Evolutionary conservation across 2,113 vertebrate species (phyloP).

Genomic region (Anarhynchus alexandrinus): DNA sequence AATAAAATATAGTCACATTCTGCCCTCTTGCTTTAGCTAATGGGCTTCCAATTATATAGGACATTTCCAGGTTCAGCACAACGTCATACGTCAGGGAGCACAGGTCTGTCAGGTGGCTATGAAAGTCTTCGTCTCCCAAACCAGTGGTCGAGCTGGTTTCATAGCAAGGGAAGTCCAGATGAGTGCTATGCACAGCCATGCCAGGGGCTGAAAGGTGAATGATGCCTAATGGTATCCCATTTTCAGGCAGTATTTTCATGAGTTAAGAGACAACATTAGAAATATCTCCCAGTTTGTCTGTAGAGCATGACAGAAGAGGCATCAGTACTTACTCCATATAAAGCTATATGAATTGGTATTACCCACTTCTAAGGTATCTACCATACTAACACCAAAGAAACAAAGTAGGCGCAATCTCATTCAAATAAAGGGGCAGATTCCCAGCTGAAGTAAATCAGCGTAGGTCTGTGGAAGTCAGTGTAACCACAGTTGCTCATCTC

Average conservation of each 20-base stretch:
- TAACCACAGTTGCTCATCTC: not conserved
- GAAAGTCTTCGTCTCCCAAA: constrained; percentile 79
- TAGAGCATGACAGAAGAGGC: not conserved
- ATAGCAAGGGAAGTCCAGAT: constrained; percentile 68
- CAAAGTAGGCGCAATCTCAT: not conserved
- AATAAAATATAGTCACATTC: constrained; percentile 85
- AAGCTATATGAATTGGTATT: not conserved
- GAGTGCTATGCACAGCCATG: constrained; percentile 59
- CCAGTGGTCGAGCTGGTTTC: constrained; percentile 74
- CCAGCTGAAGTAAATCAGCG: not conserved
- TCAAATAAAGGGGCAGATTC: not conserved
- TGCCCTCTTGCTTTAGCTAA: constrained; percentile 77
- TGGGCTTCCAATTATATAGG: constrained; percentile 77
- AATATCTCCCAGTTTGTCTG: not conserved
- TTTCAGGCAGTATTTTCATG: constrained; percentile 65
- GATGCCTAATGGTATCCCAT: not conserved
- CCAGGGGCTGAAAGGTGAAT: not conserved
- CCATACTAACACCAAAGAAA: not conserved
- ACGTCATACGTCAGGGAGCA: constrained; percentile 76
- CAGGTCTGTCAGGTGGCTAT: constrained; percentile 75
- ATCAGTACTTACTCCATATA: not conserved
- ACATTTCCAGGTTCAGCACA: constrained; percentile 73
- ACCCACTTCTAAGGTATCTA: not conserved
- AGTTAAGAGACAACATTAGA: not conserved
- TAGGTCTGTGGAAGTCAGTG: not conserved